Evolutionary conservation across 2,888 invertebrate species (phyloP).

Genomic region (Drosophila greeni): DNA sequence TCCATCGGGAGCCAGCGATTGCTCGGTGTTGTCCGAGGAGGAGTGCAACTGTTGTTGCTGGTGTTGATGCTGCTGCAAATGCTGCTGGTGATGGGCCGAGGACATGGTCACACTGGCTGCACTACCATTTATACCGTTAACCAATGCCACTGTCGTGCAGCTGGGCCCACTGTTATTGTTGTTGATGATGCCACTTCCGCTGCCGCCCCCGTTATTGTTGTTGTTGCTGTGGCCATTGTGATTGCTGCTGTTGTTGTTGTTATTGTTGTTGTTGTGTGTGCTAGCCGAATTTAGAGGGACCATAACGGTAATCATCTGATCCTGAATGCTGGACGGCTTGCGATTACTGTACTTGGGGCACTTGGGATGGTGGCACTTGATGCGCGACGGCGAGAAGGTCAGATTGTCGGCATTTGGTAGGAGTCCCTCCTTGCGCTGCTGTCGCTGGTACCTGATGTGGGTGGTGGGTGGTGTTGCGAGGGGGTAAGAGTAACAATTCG

Average conservation of each 20-base stretch:
- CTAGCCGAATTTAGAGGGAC: slow-evolving; percentile 78
- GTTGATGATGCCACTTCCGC: neutral
- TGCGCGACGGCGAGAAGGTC: slow-evolving; percentile 79
- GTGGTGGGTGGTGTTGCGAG: neutral
- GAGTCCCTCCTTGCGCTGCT: slow-evolving; percentile 78
- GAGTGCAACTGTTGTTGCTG: slow-evolving; percentile 57
- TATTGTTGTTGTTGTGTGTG: slow-evolving; percentile 57
- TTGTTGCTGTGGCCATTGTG: slow-evolving; percentile 14
- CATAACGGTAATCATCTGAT: slow-evolving; percentile 79
- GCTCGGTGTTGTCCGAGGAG: slow-evolving; percentile 78
- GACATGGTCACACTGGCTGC: slow-evolving; percentile 52
- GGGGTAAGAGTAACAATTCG: slow-evolving; percentile 33
- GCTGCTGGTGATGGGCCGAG: slow-evolving; percentile 43
- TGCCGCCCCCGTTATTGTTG: neutral
- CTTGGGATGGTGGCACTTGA: slow-evolving; percentile 79
- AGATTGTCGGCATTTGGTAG: slow-evolving; percentile 78
- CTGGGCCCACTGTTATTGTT: slow-evolving; percentile 17
- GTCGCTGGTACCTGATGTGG: slow-evolving; percentile 75
- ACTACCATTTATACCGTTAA: slow-evolving; percentile 56
- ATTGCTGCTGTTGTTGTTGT: slow-evolving; percentile 34
- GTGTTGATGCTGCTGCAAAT: slow-evolving; percentile 35
- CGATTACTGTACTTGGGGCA: slow-evolving; percentile 77
- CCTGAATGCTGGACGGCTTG: slow-evolving; percentile 78
- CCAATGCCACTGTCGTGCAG: slow-evolving; percentile 51
- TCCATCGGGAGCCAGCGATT: slow-evolving; percentile 55